Evolutionary conservation across 2,888 invertebrate species (phyloP), one percentile per base, ranked within the genome.

Genomic region (Eupithecia abbreviata): DNA sequence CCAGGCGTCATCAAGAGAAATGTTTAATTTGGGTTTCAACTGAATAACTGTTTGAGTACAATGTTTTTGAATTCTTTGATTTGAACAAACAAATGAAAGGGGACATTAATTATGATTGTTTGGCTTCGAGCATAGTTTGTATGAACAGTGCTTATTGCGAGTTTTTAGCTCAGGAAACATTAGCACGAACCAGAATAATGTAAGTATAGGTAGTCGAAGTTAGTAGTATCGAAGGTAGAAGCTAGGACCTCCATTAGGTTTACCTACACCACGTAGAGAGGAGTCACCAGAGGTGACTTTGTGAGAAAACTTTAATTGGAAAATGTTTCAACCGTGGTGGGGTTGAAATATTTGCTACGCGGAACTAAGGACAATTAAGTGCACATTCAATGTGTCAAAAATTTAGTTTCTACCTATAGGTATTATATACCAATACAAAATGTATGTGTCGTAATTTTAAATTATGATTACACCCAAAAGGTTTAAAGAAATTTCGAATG

Each of bases 221-320:
- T 51, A 51, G 47, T 15, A 13, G 4, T 30, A 51, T 2, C 15
- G 1, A 15, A 51, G 15, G 6, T 51, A 51, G 1, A 15, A 51
- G 15, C n/a, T 51, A 51, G 49, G 51, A 5, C 51, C 51, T 51
- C 51, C 51, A 51, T 51, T 51, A 15, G 5, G n/a, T 51, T n/a
- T 15, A 51, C 2, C n/a, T 15, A 51, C 2, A 6, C 6, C n/a
- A n/a, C 66, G 41, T 66, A 15, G 6, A 0, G 6, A 42, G n/a
- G n/a, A n/a, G n/a, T n/a, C 30, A 10, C 41, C 78, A 79, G 81
- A 81, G 84, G 84, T 85, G 89, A 89, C 85, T 89, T 86, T 86
- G 83, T 79, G 84, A 85, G 87, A 86, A 89, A 92, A 91, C 89
- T 92, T 91, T 91, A 92, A 92, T 92, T 91, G 88, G 90, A 91